A percentile compares a stretch with the other conserved stretches of the same genome.
Conservation (phyloP, 2,113 vertebrate species). For the Strigops habroptila region DNA sequence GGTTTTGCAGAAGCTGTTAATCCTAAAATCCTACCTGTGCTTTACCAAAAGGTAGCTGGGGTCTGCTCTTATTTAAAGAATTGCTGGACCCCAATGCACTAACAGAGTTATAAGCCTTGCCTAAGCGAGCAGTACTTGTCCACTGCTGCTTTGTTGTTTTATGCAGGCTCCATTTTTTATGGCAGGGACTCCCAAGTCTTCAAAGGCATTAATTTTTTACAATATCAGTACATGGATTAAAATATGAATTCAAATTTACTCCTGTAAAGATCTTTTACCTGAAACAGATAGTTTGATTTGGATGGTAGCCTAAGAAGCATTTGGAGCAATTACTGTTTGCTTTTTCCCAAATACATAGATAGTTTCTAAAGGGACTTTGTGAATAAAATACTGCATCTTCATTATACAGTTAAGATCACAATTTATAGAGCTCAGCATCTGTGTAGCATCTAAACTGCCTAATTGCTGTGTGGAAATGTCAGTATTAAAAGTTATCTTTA, state of each 20-base stretch:
- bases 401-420: not conserved
- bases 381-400: not conserved
- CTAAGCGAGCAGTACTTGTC: not conserved
- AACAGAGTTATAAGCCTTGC: not conserved
- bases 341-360: not conserved
- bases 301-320: not conserved
- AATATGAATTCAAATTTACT: not conserved
- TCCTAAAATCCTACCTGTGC: not conserved
- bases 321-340: not conserved
- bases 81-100: not conserved
- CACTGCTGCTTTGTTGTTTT: not conserved
- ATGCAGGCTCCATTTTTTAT: not conserved
- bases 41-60: not conserved
- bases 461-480: not conserved
- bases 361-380: not conserved
- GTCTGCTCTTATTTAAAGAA: not conserved
- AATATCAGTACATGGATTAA: rapidly evolving
- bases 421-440: not conserved
- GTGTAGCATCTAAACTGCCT: not conserved
- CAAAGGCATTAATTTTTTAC: not conserved
- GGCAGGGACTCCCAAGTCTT: not conserved
- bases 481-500: not conserved
- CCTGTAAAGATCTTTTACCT: not conserved
- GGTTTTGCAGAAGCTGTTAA: not conserved
- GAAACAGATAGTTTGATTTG: not conserved